Conservation (phyloP, 2,797 vertebrate genomes). For the Heterohyrax brucei region DNA sequence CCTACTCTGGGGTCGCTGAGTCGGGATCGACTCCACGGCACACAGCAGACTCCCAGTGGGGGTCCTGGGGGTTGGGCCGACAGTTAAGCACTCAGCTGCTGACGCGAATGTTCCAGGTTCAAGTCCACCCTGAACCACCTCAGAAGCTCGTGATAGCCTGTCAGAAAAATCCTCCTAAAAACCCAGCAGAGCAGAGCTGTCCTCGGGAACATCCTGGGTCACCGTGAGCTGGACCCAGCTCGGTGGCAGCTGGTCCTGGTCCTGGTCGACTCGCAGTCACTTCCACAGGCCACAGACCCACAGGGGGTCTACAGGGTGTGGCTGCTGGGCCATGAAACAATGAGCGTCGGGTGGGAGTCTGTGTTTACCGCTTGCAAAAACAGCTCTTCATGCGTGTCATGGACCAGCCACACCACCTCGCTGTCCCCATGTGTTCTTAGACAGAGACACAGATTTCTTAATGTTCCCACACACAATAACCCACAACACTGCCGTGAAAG, state of each 20-base stretch:
- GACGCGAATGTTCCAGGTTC: not conserved
- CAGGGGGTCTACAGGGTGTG: not conserved
- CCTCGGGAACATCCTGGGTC: not conserved
- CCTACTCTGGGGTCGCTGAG: no score
- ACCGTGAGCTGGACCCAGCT: not conserved
- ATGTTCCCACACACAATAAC: constrained; percentile 22
- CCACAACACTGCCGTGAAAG: not conserved
- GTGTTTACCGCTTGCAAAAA: constrained; percentile 41
- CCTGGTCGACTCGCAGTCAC: not conserved
- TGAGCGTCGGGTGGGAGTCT: not conserved
- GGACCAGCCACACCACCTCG: not conserved
- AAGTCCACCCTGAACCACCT: not conserved
- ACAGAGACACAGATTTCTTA: not conserved
- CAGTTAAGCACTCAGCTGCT: not conserved
- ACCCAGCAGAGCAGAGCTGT: not conserved
- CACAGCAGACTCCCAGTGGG: no score
- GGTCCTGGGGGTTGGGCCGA: not conserved
- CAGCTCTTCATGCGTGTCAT: not conserved
- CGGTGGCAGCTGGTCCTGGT: not conserved
- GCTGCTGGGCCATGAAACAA: not conserved
- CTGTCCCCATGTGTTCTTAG: not conserved
- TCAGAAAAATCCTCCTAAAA: not conserved
- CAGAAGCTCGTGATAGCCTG: not conserved
- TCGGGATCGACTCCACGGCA: no score
- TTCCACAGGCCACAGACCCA: not conserved